These are phyloP conservation scores for Bufo bufo DNA, from an alignment of 2,113 vertebrate species.

Conservation along the genomic window DNA sequence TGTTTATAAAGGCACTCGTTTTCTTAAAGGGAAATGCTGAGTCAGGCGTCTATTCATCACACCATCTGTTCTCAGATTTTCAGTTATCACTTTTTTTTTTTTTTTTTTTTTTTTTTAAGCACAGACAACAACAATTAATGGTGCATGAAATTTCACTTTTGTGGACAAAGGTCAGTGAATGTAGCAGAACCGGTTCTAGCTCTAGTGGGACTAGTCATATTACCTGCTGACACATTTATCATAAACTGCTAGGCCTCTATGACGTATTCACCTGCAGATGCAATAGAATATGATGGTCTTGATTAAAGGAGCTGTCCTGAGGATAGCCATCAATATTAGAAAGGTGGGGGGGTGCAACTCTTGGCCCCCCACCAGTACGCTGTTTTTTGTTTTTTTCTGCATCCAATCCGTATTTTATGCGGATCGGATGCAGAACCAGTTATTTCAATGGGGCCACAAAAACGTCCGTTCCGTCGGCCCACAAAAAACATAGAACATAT, in stretches of 20 bases:
- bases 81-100: background rate
- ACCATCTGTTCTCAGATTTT: constrained; percentile 21
- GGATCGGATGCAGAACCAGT: no score
- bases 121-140: constrained; percentile 5
- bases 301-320: no score
- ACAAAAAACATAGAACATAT: no score
- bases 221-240: background rate
- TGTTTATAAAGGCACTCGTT: constrained; percentile 4
- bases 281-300: background rate
- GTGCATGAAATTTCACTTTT: constrained; percentile 11
- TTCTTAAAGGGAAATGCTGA: constrained; percentile 28
- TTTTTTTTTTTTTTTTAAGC: background rate
- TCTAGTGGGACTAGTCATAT: background rate
- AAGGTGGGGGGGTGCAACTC: no score
- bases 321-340: no score
- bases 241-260: background rate
- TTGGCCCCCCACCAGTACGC: no score
- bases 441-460: no score
- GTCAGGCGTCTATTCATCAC: constrained; percentile 15
- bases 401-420: no score
- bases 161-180: background rate
- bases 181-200: constrained; percentile 34
- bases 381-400: no score
- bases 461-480: no score
- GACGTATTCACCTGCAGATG: background rate